Base-by-base conservation (phyloP, 2,797 vertebrate species). In the Sitta carolinensis region DNA sequence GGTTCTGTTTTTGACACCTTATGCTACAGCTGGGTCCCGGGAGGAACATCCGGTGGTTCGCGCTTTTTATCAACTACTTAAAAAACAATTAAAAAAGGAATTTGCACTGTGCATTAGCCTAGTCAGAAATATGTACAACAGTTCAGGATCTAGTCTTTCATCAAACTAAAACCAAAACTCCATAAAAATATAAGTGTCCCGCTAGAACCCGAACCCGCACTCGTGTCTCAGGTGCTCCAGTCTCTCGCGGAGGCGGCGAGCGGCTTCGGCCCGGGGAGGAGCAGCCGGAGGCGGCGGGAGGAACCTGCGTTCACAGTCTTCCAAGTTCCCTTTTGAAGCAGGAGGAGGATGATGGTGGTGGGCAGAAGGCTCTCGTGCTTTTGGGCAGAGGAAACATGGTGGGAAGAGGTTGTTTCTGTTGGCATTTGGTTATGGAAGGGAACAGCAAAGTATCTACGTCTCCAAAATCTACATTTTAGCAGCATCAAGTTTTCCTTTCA, bases 281-380 rank as follows among this genome's bases (percentile, higher is more conserved):
- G 96, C 93, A 94, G 97, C 96, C 88, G 23, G 89, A 96, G 97
- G 89, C 43, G 91, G 96, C 87, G 89, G 89, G 84, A 98, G 98
- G 98, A 98, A 98, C 98, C 98, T 98, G 98, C 97, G 98, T 98
- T 99, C 99, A 99, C 99, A 99, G 99, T 99, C 99, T 99, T 98
- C 98, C 97, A 98, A 99, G 99, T 99, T 99, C 99, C 98, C 98
- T 99, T 99, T 98, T 98, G 98, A 98, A 99, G 99, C 98, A 98
- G 91, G 92, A 97, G 93, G 95, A 97, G 74, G 91, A 94, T 22
- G 91, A 85, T 30, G 91, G 91, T 63, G 96, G 76, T 45, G 73
- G 92, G 94, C 94, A 94, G 93, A 94, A 97, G 92, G 95, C 90
- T 89, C 91, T 97, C 73, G 76, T 78, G 77, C 95, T 96, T 92